Conservation (phyloP, 2,888 invertebrate species). For the Xestobium rufovillosum region DNA sequence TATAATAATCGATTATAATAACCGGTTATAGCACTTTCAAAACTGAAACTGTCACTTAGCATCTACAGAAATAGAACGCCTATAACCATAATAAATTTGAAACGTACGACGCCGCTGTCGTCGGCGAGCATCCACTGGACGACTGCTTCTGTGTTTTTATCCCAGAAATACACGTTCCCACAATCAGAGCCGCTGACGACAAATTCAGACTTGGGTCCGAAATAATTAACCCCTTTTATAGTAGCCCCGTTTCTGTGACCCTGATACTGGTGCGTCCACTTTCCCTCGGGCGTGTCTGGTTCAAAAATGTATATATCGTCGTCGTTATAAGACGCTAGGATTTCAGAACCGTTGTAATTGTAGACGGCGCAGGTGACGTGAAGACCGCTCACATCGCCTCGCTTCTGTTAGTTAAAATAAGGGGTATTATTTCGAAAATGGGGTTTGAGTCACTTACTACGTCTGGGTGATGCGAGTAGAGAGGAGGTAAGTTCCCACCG, state of each 20-base stretch:
- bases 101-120: slow-evolving; percentile 74
- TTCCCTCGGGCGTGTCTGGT: slow-evolving; percentile 47
- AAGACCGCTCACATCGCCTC: slow-evolving; percentile 32
- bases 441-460: background rate
- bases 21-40: no score
- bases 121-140: slow-evolving; percentile 85
- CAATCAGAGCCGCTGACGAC: slow-evolving; percentile 93
- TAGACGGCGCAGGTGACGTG: slow-evolving; percentile 87
- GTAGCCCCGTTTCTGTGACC: slow-evolving; percentile 63
- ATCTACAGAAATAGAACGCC: no score
- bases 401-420: slow-evolving; percentile 18
- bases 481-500: slow-evolving; percentile 23
- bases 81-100: no score
- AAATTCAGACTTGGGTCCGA: slow-evolving; percentile 85
- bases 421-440: slow-evolving; percentile 2
- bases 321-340: slow-evolving; percentile 90
- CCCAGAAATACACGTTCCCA: slow-evolving; percentile 84
- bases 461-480: slow-evolving; percentile 31
- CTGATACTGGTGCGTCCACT: slow-evolving; percentile 48
- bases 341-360: slow-evolving; percentile 84
- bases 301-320: slow-evolving; percentile 89
- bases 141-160: slow-evolving; percentile 76
- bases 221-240: slow-evolving; percentile 89
- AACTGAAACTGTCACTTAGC: no score
- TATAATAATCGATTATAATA: no score